A percentile compares a stretch with the other conserved stretches of the same genome.
phyloP scores from a whole-genome alignment of 1,140 invertebrate genomes.

The Lasaia peninsularis region DNA sequence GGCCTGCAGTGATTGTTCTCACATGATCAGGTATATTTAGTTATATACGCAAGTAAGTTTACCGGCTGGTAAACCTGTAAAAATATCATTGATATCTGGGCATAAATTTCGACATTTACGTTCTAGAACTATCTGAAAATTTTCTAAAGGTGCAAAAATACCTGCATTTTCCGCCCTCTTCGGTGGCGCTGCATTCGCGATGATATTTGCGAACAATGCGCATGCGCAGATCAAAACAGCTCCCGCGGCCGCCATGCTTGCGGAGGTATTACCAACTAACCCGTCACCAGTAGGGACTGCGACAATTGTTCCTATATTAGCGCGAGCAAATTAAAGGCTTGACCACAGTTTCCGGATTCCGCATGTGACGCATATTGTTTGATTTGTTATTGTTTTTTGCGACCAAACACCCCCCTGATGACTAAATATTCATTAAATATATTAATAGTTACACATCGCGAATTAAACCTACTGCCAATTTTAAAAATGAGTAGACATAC shows the following conservation, averaged over 20 bases:
- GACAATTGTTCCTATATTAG: conserved; percentile 7
- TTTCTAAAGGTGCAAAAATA: conserved; percentile 21
- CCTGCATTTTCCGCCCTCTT: conserved; percentile 42
- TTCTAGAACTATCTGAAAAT: too few species aligned
- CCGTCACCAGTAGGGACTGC: background rate
- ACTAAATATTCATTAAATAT: too few species aligned
- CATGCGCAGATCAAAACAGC: conserved; percentile 40
- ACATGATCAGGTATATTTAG: too few species aligned
- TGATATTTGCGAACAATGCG: conserved; percentile 39
- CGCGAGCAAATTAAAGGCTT: background rate
- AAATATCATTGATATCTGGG: too few species aligned
- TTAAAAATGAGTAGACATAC: too few species aligned
- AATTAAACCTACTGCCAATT: too few species aligned
- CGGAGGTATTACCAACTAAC: conserved; percentile 16
- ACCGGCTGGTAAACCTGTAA: too few species aligned
- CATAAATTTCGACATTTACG: too few species aligned
- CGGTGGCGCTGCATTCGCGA: conserved; percentile 41
- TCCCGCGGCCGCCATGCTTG: conserved; percentile 50
- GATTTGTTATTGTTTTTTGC: background rate
- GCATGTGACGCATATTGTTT: background rate
- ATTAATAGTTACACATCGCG: too few species aligned
- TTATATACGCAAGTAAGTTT: too few species aligned
- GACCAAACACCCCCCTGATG: too few species aligned
- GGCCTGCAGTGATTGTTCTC: too few species aligned
- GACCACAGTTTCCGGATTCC: conserved; percentile 4